phyloP scores from a whole-genome alignment of 2,797 vertebrate genomes.

The Borostomias antarcticus region DNA sequence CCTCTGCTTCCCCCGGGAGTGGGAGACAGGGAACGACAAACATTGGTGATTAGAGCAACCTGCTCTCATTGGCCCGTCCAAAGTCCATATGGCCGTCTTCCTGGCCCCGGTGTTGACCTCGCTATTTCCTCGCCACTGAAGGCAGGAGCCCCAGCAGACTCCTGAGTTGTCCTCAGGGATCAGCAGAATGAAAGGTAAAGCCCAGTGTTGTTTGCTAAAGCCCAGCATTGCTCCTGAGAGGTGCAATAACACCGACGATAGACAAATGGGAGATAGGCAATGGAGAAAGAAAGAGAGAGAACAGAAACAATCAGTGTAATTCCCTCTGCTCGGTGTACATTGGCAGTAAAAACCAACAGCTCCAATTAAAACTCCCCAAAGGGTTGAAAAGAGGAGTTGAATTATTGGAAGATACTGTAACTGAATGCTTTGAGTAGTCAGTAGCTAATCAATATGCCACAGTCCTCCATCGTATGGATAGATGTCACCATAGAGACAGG shows the following conservation, averaged over 20 bases:
- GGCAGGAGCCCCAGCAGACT: constrained; percentile 34
- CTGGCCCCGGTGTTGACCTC: constrained; percentile 40
- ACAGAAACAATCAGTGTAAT: too few relatives aligned
- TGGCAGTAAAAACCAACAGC: too few relatives aligned
- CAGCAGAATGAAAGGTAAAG: constrained; percentile 36
- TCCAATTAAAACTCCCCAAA: too few relatives aligned
- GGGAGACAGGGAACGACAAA: constrained; percentile 1
- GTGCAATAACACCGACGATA: too few relatives aligned
- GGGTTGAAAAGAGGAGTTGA: too few relatives aligned
- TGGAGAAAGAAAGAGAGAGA: neutral
- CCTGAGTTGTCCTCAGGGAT: constrained; percentile 37
- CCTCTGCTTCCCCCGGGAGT: constrained; percentile 7
- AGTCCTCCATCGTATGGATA: too few relatives aligned
- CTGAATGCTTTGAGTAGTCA: too few relatives aligned
- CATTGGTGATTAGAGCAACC: constrained; percentile 10
- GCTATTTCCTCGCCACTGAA: constrained; percentile 37
- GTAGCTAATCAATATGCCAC: too few relatives aligned
- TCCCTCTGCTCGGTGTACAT: too few relatives aligned
- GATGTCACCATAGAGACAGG: neutral
- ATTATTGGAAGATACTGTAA: too few relatives aligned
- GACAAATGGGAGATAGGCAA: neutral
- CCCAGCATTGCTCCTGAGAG: constrained; percentile 38
- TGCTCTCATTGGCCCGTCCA: constrained; percentile 3
- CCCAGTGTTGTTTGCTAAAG: constrained; percentile 40
- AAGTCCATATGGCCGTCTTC: constrained; percentile 15